A percentile compares a stretch with the other conserved stretches of the same genome.
These are phyloP conservation scores for Microtus richardsoni DNA, from an alignment of 2,113 vertebrate species.

Conservation along the genomic window DNA sequence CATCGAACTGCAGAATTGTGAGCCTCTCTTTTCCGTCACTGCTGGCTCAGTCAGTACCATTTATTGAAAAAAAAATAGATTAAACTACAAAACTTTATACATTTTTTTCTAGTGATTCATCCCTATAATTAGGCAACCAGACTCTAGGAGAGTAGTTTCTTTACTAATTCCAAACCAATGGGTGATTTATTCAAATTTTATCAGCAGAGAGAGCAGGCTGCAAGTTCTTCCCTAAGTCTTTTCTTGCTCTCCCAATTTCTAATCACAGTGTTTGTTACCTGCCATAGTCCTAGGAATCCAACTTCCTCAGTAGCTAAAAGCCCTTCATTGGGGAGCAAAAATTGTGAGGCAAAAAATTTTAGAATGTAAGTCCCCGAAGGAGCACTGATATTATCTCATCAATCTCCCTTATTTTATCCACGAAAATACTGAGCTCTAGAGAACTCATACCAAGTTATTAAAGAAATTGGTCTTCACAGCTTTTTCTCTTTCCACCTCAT, in stretches of 20 bases:
- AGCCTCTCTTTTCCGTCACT: not conserved
- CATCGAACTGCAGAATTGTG: not conserved
- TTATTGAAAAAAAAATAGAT: constrained; percentile 28
- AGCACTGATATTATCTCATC: not conserved
- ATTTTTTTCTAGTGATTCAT: not conserved
- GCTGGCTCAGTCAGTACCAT: not conserved
- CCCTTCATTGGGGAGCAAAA: not conserved
- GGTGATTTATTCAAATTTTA: constrained; percentile 27
- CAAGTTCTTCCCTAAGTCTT: constrained; percentile 32
- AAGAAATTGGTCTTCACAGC: not conserved
- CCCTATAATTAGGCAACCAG: not conserved
- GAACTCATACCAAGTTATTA: not conserved
- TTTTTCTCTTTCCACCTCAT: not conserved
- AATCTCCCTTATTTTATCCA: constrained; percentile 26
- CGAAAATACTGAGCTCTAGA: constrained; percentile 24
- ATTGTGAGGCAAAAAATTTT: not conserved
- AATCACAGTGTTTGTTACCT: not conserved
- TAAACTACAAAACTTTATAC: not conserved
- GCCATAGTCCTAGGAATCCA: not conserved
- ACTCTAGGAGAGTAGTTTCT: constrained; percentile 1
- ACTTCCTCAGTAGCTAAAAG: not conserved
- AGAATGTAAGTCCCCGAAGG: not conserved
- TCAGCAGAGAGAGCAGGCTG: not conserved
- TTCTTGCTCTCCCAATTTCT: constrained; percentile 15
- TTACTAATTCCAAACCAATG: constrained; percentile 18